Base-by-base conservation (phyloP, 2,113 vertebrate species). In the Corythaixoides concolor region DNA sequence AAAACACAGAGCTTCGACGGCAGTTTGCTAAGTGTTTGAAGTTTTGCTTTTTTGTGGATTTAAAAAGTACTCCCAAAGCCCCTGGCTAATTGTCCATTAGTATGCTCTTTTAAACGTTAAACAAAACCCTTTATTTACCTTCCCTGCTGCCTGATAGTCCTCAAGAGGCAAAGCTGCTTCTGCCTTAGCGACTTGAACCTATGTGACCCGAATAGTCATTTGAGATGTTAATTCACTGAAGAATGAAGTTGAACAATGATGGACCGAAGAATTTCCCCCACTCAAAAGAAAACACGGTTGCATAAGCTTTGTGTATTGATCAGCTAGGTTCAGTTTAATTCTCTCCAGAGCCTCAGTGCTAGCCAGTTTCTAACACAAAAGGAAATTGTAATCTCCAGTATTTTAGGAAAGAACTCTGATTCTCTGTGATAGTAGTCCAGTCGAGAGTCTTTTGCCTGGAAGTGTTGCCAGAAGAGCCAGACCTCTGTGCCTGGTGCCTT, bases 151-250 rank as follows among this genome's bases (percentile, higher is more conserved):
- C 35, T 26, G 74, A 92, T 79, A 89, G 74, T 52, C 83, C 66
- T 96, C 56, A 56, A 83, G 88, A 85, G 77, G 87, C 67, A 66
- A 90, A 87, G 80, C 83, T 77, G 70, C 73, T 84, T 93, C 89
- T 97, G 94, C 70, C 77, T 91, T 86, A 67, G 93, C 4, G 11
- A 86, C 84, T 96, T 94, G 94, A 96, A 94, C 88, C 59, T 63
- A 11, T 77, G 81, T 93, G 95, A 93, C 95, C 96, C 73, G 74
- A 91, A 72, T 9, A 63, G 77, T 86, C 72, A 86, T 93, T 97
- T 96, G 90, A 95, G 90, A 96, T 95, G 95, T 94, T 96, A 97
- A 97, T 97, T 96, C 28, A 90, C 58, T 82, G 84, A 91, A 96
- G 88, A 97, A 96, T 92, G 84, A 92, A 93, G 89, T 20, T 37